Evolutionary conservation across 2,797 vertebrate species (phyloP), one percentile per base, ranked within the genome.

Genomic region (Lacerta agilis): DNA sequence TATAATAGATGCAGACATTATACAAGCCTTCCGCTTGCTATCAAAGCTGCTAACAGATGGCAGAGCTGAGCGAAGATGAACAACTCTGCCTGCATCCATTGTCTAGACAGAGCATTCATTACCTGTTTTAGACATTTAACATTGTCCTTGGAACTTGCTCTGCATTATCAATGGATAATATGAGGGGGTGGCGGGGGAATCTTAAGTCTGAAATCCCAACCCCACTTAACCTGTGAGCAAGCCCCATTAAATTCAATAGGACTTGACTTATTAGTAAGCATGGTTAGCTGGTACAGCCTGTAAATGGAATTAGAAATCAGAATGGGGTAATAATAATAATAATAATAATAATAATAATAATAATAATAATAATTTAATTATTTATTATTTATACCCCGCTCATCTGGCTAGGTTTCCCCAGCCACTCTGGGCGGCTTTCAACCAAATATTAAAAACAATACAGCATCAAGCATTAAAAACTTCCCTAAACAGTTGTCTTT

Each of bases 71-170:
- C 80, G 85, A 90, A 87, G 66, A 90, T 23, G 20, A 90, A 25
- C 8, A 83, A 38, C 49, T 1, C 36, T 86, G 25, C 81, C 4
- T 80, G 0, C 23, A 58, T 81, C 72, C 92, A 71, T 82, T 93
- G 23, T 75, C 86, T 87, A 84, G 72, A 71, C 45, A 88, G 45
- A 67, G 29, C 86, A 77, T 93, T 93, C 87, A 27, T 91, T 91
- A 91, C 85, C 88, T 85, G 15, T 88, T 92, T 90, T 84, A 87
- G 87, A 83, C 41, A 82, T 76, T 91, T 93, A 69, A 23, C 0
- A 0, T 58, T 89, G 88, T 88, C 73, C 85, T 92, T 90, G 90
- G 90, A 82, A 82, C 91, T 90, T 86, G 55, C 38, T 85, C 94
- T 90, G 71, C n/a, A 11, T 93, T 94, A 82, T 66, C 71, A 13